Conservation (phyloP, 2,113 vertebrate genomes). For the Cochlearius cochlearius region DNA sequence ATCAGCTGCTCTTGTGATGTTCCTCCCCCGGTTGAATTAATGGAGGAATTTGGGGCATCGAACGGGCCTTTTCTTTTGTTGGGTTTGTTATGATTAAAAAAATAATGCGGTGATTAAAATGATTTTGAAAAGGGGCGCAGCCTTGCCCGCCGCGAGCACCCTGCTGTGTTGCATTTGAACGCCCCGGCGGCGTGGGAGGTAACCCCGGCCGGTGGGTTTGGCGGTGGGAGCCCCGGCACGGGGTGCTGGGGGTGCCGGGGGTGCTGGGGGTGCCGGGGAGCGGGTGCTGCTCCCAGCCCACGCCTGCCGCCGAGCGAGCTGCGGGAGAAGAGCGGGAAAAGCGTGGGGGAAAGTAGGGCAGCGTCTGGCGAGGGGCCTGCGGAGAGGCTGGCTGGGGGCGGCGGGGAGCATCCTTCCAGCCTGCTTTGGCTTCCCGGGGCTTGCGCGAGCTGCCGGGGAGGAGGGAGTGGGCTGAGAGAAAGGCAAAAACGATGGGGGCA, state of each 20-base stretch:
- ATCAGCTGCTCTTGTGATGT: background rate
- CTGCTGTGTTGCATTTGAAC: fast-evolving
- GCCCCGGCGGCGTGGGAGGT: background rate
- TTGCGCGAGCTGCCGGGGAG: background rate
- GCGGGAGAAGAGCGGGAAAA: background rate
- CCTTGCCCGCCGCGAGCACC: fast-evolving
- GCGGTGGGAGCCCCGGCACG: fast-evolving
- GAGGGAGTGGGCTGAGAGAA: background rate
- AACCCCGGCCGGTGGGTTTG: background rate
- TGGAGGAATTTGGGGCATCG: background rate
- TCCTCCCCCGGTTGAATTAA: background rate
- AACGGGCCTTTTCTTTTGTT: background rate
- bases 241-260: background rate
- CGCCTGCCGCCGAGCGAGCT: background rate
- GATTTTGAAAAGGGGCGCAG: background rate
- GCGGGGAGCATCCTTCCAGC: background rate
- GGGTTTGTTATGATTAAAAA: background rate
- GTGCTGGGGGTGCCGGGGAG: background rate
- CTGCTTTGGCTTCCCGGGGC: background rate
- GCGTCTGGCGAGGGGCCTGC: background rate
- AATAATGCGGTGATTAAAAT: background rate
- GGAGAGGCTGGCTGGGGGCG: background rate
- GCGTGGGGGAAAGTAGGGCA: background rate
- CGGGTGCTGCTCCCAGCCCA: background rate
- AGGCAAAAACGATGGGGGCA: background rate